These are phyloP conservation scores for Rhinolophus ferrumequinum DNA, from an alignment of 2,113 vertebrate species.

Conservation along the genomic window DNA sequence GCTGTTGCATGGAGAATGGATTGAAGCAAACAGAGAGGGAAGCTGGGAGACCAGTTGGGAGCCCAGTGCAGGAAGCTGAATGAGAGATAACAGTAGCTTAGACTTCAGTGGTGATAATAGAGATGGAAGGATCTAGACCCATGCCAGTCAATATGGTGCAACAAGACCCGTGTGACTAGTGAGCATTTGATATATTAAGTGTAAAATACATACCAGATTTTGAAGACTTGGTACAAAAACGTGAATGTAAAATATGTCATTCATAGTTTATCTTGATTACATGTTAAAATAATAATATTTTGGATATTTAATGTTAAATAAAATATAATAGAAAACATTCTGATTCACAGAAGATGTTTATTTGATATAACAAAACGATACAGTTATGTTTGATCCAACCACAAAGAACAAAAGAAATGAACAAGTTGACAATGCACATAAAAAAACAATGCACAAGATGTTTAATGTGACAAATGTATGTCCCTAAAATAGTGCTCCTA, in stretches of 20 bases:
- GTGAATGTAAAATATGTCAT: background rate
- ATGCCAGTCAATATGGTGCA: background rate
- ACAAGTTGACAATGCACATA: conserved; percentile 82
- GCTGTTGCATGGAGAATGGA: background rate
- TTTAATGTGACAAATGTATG: conserved; percentile 77
- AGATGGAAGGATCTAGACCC: background rate
- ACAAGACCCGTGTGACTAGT: background rate
- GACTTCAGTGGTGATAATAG: background rate
- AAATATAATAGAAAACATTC: conserved; percentile 57
- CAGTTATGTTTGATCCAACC: conserved; percentile 89
- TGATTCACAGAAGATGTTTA: conserved; percentile 88
- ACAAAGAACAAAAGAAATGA: conserved; percentile 83
- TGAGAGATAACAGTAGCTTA: background rate
- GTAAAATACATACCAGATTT: background rate
- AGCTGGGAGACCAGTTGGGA: background rate
- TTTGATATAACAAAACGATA: conserved; percentile 90
- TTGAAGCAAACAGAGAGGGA: background rate
- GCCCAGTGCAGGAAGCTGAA: background rate
- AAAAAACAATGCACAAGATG: conserved; percentile 66
- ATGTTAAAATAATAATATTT: conserved; percentile 9
- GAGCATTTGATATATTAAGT: background rate
- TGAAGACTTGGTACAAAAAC: background rate
- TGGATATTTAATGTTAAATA: background rate
- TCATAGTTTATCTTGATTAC: background rate
- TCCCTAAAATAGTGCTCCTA: conserved; percentile 82